Percentiles rank a stretch among this genome's conserved stretches.
These are phyloP conservation scores for Aelia acuminata DNA, from an alignment of 2,888 invertebrate genomes.

Conservation along the genomic window DNA sequence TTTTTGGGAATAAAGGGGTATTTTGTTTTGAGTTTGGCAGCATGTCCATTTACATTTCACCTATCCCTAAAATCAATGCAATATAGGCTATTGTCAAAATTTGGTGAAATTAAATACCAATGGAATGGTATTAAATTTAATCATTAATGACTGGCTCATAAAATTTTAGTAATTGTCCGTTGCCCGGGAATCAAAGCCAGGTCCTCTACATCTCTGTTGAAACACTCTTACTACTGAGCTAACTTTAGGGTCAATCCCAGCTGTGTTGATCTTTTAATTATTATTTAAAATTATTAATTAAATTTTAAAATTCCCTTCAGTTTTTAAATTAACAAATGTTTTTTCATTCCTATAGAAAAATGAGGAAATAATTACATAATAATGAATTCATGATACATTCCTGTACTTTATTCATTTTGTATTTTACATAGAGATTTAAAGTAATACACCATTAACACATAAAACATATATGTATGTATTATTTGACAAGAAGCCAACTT, in stretches of 20 bases:
- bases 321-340: not conserved
- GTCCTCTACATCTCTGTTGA: too few relatives aligned
- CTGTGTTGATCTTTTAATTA: too few relatives aligned
- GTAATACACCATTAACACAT: conserved; percentile 59
- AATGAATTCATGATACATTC: conserved; percentile 49
- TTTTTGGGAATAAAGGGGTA: too few relatives aligned
- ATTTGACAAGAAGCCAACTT: conserved; percentile 46
- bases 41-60: too few relatives aligned
- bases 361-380: not conserved
- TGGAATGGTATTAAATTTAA: not conserved
- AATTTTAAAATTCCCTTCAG: not conserved
- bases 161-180: not conserved
- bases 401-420: conserved; percentile 54
- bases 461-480: conserved; percentile 55
- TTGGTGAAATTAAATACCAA: not conserved
- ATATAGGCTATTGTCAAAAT: not conserved
- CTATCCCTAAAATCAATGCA: too few relatives aligned
- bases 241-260: too few relatives aligned
- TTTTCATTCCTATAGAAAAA: not conserved
- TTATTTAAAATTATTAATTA: too few relatives aligned
- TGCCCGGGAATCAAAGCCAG: too few relatives aligned
- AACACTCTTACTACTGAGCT: too few relatives aligned
- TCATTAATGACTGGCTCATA: not conserved
- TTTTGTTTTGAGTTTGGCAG: too few relatives aligned
- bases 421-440: conserved; percentile 60